Conservation (phyloP, 2,888 invertebrate species). For the Elmis aenea region DNA sequence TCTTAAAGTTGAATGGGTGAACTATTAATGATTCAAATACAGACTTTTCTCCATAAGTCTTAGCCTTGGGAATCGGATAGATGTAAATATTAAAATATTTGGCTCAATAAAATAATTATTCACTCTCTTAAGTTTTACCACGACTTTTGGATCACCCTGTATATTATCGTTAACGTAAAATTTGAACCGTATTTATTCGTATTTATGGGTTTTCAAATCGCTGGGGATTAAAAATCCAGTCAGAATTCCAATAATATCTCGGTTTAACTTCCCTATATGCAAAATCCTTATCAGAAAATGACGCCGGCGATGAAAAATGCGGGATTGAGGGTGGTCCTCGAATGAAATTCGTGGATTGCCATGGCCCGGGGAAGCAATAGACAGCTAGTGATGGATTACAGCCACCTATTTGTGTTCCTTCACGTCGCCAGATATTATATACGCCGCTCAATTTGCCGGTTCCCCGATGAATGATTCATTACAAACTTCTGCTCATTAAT, state of each 20-base stretch:
- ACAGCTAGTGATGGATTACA: conserved; percentile 37
- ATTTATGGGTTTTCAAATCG: conserved; percentile 33
- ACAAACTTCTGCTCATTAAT: conserved; percentile 17
- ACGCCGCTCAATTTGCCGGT: conserved; percentile 11
- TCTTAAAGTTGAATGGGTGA: too few relatives aligned
- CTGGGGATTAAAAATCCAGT: conserved; percentile 32
- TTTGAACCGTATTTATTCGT: too few relatives aligned
- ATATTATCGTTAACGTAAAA: too few relatives aligned
- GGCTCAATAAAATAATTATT: too few relatives aligned
- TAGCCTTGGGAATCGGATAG: too few relatives aligned
- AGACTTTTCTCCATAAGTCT: too few relatives aligned
- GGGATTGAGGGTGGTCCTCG: conserved; percentile 25
- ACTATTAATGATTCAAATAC: too few relatives aligned
- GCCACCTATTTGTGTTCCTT: conserved; percentile 24
- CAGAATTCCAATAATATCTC: conserved; percentile 31
- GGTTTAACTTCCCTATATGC: conserved; percentile 28
- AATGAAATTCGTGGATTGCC: conserved; percentile 38
- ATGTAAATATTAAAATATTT: too few relatives aligned
- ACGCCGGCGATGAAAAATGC: conserved; percentile 38
- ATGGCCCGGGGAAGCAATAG: conserved; percentile 34
- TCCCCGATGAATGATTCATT: conserved; percentile 19
- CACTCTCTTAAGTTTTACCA: too few relatives aligned
- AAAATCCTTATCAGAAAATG: conserved; percentile 36
- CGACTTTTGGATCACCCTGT: too few relatives aligned
- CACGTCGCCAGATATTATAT: conserved; percentile 12